Percentiles rank a stretch among this genome's conserved stretches.
These are phyloP conservation scores for Chiroxiphia lanceolata DNA, from an alignment of 2,797 vertebrate species.

Conservation along the genomic window DNA sequence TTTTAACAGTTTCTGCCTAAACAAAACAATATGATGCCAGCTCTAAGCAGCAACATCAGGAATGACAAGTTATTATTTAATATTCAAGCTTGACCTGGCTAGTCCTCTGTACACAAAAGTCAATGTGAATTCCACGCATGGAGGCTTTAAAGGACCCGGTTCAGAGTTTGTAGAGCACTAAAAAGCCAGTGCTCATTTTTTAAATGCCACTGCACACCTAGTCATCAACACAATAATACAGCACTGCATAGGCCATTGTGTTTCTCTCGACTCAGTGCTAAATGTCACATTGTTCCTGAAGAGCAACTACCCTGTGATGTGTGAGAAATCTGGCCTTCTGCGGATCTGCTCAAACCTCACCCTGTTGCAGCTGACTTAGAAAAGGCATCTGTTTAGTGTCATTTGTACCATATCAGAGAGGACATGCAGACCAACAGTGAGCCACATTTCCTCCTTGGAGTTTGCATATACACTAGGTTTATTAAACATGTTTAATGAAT, in stretches of 20 bases:
- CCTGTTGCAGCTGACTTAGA: neutral
- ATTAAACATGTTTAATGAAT: neutral
- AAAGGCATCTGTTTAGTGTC: neutral
- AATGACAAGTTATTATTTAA: slow-evolving; percentile 13
- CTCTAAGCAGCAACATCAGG: neutral
- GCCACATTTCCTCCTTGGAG: neutral
- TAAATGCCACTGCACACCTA: slow-evolving; percentile 36
- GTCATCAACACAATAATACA: neutral
- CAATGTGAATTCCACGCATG: neutral
- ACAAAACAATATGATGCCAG: neutral
- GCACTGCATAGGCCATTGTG: neutral
- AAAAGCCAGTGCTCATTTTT: slow-evolving; percentile 27
- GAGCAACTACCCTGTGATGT: neutral
- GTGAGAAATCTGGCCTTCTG: neutral
- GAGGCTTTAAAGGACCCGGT: neutral
- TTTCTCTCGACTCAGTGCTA: neutral
- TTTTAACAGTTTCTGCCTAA: neutral
- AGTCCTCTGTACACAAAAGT: neutral
- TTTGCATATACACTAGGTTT: neutral
- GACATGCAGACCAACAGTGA: neutral
- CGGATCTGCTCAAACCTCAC: neutral
- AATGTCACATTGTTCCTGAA: neutral
- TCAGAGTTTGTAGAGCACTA: neutral
- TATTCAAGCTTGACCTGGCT: neutral
- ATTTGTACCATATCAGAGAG: neutral